Evolutionary conservation across 1,140 invertebrate species (phyloP).

Genomic region (Lasaia peninsularis): DNA sequence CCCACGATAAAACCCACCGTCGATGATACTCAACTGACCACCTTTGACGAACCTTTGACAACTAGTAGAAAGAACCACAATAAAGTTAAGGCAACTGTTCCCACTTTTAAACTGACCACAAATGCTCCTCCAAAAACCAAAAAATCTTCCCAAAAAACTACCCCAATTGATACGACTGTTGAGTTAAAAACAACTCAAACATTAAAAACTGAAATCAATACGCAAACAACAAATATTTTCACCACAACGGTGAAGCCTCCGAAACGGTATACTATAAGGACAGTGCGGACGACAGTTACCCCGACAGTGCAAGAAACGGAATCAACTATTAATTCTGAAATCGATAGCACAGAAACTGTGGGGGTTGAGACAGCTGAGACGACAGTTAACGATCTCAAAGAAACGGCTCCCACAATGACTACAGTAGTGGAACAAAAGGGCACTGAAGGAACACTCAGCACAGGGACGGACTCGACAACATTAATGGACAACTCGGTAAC

Average conservation of each 20-base stretch:
- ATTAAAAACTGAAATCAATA: slow-evolving; percentile 41
- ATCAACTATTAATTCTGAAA: slow-evolving; percentile 47
- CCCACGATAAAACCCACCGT: slow-evolving; percentile 40
- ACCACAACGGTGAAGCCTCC: slow-evolving; percentile 55
- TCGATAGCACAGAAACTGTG: slow-evolving; percentile 57
- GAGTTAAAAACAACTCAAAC: slow-evolving; percentile 52
- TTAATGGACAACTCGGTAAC: slow-evolving; percentile 50
- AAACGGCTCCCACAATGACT: slow-evolving; percentile 49
- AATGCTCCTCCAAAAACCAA: slow-evolving; percentile 57
- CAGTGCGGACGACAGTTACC: slow-evolving; percentile 58
- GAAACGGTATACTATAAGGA: slow-evolving; percentile 71
- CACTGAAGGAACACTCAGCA: slow-evolving; percentile 54
- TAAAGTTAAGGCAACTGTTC: slow-evolving; percentile 63
- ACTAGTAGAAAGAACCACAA: slow-evolving; percentile 57
- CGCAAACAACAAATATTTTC: slow-evolving; percentile 44
- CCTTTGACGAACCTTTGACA: slow-evolving; percentile 34
- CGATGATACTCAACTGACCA: slow-evolving; percentile 35
- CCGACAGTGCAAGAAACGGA: slow-evolving; percentile 57
- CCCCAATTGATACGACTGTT: slow-evolving; percentile 41
- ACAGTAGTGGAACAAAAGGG: slow-evolving; percentile 47
- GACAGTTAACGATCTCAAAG: slow-evolving; percentile 45
- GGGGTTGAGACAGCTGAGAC: slow-evolving; percentile 52
- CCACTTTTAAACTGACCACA: slow-evolving; percentile 41
- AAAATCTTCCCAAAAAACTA: slow-evolving; percentile 47
- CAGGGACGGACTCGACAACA: slow-evolving; percentile 52